Evolutionary conservation across 1,140 invertebrate species (phyloP), one percentile per base, ranked within the genome.

Genomic region (Diachasma alloeum): DNA sequence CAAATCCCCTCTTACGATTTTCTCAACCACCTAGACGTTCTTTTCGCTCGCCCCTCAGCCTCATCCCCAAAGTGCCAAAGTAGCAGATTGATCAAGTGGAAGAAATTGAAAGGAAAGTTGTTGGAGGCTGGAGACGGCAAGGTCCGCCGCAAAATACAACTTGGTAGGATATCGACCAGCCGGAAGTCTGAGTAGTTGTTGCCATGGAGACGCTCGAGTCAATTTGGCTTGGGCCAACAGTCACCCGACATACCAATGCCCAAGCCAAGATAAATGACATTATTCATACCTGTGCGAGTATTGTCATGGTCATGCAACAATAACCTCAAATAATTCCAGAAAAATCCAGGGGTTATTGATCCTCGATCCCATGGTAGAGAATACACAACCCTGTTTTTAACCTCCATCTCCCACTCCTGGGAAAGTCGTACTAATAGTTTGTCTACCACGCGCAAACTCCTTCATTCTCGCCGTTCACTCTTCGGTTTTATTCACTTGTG

Each of bases 201-300:
- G 86, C 86, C 87, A 88, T 88, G 86, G 87, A 83, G 81, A 88
- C 87, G 86, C 87, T 87, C 84, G 84, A 88, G 87, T 88, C 86
- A 88, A 88, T 88, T 88, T 88, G 86, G 87, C 86, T 85, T 87
- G 84, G 85, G 85, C 85, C 85, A 86, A 85, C 85, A 85, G 83
- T 86, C 81, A 84, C 26, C 83, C 79, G 78, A 84, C 83, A 86
- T 85, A 85, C 85, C 82, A 84, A 85, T 86, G 82, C 82, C 83
- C 82, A 4, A 68, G 36, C 26, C n/a, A 75, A 68, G 74, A 75
- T 80, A 84, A 80, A 83, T 84, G 81, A 78, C 79, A 82, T 86
- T 86, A 85, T 86, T 84, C 83, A 84, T 84, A 84, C 79, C 76
- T 76, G 22, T 39, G 48, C 9, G 48, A 17, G 10, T 17, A 53